A percentile compares a stretch with the other conserved stretches of the same genome.
phyloP scores from a whole-genome alignment of 2,113 vertebrate genomes.

The Takifugu flavidus region DNA sequence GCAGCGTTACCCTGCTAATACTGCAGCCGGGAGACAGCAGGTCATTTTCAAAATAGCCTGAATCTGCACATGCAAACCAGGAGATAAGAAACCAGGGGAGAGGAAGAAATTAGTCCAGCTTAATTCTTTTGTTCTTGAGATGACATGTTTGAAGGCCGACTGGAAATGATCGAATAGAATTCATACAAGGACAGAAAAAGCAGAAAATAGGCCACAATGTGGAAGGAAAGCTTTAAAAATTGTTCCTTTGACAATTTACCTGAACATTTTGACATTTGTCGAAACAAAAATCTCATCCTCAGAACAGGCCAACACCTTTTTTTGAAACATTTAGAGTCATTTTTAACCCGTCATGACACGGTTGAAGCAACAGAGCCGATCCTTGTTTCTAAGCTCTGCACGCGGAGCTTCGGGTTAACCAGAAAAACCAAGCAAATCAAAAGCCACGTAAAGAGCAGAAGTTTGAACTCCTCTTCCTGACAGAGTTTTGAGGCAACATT shows the following conservation, averaged over 20 bases:
- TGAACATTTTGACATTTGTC: slow-evolving; percentile 31
- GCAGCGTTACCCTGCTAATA: no score
- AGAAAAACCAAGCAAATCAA: no score
- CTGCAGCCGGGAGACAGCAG: no score
- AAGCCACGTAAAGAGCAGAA: no score
- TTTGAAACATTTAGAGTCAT: not conserved
- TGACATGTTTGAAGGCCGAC: slow-evolving; percentile 53
- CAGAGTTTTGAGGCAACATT: no score
- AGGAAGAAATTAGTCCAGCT: not conserved
- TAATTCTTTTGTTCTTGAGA: slow-evolving; percentile 34
- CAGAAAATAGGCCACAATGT: not conserved
- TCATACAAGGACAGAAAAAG: slow-evolving; percentile 3
- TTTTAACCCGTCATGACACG: no score
- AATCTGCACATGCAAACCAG: not conserved
- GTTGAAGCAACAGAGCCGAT: no score
- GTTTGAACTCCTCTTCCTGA: no score
- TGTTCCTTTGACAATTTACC: slow-evolving; percentile 47
- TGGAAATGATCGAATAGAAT: not conserved
- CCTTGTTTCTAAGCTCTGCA: no score
- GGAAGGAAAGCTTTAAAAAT: slow-evolving; percentile 17
- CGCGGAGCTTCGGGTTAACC: no score
- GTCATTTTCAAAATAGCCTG: no score
- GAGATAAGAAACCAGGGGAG: not conserved
- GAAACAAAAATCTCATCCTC: slow-evolving; percentile 21
- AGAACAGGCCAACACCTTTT: slow-evolving; percentile 5